These are phyloP conservation scores for Ecliptopera silaceata DNA, from an alignment of 2,888 invertebrate species.

Conservation along the genomic window DNA sequence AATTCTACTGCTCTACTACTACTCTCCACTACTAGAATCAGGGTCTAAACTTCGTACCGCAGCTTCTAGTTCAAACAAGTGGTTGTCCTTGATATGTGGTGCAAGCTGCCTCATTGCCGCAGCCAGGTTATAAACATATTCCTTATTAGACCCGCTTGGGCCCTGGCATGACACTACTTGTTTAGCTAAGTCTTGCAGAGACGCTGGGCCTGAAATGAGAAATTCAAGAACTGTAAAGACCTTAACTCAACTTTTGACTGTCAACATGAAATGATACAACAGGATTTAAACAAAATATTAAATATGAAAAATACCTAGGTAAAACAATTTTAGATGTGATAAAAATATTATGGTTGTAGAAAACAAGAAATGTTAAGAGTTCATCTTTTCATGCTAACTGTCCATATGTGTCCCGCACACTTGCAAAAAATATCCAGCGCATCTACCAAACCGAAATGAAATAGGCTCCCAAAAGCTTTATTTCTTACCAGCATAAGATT, in stretches of 20 bases:
- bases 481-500: conserved; percentile 85
- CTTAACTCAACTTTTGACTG: not conserved
- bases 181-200: conserved; percentile 89
- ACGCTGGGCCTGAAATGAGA: conserved; percentile 86
- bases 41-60: conserved; percentile 65
- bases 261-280: too few relatives aligned
- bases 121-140: conserved; percentile 94
- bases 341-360: too few relatives aligned
- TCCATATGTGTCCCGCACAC: too few relatives aligned
- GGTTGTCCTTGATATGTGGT: conserved; percentile 88
- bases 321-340: too few relatives aligned
- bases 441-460: too few relatives aligned
- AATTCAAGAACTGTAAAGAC: not conserved
- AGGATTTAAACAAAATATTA: too few relatives aligned
- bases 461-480: not conserved
- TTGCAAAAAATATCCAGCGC: too few relatives aligned
- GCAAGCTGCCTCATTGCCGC: conserved; percentile 89
- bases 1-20: not conserved
- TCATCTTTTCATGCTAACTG: too few relatives aligned
- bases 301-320: too few relatives aligned
- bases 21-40: conserved; percentile 33
- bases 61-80: conserved; percentile 88
- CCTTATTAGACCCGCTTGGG: conserved; percentile 94
- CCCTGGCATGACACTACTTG: conserved; percentile 90
- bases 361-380: too few relatives aligned